A percentile compares a stretch with the other conserved stretches of the same genome.
These are phyloP conservation scores for Zhengitettix transpicula DNA, from an alignment of 2,888 invertebrate genomes.

Conservation along the genomic window DNA sequence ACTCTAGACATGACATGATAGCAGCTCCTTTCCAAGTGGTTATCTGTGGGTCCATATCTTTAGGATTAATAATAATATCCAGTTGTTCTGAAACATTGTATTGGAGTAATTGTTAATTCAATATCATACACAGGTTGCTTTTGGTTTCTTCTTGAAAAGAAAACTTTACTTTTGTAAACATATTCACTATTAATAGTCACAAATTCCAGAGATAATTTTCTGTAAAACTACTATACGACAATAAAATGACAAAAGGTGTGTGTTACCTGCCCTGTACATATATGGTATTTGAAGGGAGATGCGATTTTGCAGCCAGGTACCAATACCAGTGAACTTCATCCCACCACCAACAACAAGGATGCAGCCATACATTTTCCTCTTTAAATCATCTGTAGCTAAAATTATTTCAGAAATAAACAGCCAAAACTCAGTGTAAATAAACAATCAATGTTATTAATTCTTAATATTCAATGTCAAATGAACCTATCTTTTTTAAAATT, in stretches of 20 bases:
- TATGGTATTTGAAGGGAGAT: constrained; percentile 70
- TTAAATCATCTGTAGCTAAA: constrained; percentile 65
- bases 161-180: too few species aligned
- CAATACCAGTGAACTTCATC: constrained; percentile 69
- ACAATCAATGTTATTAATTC: too few species aligned
- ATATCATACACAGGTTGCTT: too few species aligned
- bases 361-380: constrained; percentile 85
- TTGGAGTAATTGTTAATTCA: too few species aligned
- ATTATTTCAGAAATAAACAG: too few species aligned
- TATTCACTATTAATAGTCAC: neutral
- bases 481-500: too few species aligned
- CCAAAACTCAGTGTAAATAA: too few species aligned
- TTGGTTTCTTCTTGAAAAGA: too few species aligned
- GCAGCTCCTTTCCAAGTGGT: constrained; percentile 91
- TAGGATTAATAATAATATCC: constrained; percentile 78
- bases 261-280: constrained; percentile 45
- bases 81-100: constrained; percentile 41
- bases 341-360: constrained; percentile 86
- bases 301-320: constrained; percentile 76
- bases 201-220: constrained; percentile 10
- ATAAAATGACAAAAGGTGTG: neutral
- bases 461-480: too few species aligned
- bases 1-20: constrained; percentile 82
- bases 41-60: constrained; percentile 82
- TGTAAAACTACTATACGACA: neutral